Evolutionary conservation across 1,140 invertebrate genomes (phyloP), one percentile per base, ranked within the genome.

Genomic region (Oncopodura yosiiana): DNA sequence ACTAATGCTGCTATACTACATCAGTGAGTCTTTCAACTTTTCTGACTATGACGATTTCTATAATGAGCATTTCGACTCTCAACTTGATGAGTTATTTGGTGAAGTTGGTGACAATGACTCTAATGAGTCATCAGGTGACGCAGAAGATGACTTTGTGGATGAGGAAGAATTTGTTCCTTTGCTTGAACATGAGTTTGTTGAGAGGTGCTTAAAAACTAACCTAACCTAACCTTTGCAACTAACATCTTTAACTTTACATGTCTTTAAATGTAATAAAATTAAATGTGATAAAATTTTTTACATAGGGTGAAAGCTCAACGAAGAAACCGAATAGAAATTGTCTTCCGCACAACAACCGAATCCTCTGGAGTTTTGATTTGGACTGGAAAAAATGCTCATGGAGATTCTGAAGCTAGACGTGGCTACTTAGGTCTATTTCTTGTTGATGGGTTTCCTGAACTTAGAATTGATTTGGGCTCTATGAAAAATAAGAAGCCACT

Each of bases 311-410:
- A 77, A 69, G 76, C 76, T 39, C 80, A 84, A 67, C 73, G 77
- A 43, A 77, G 74, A 52, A 83, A 85, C 68, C 74, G 77, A 64
- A 84, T 84, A 66, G 77, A 81, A 71, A 73, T 86, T 30, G 77
- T 75, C 62, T 78, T 86, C 66, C 75, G 77, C 48, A 84, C 82
- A 21, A 75, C 74, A 50, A 41, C 42, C 12, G 74, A 77, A 58
- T 69, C 73, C 9, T 77, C 81, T 63, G 83, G 82, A 8, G 70
- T 87, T 26, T 59, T 86, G 18, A 69, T 86, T 48, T 84, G 83
- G 78, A 73, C 78, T 46, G 37, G 44, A 29, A 34, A 32, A 29
- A 42, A n/a, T 27, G n/a, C 29, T 12, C 18, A 51, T n/a, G 71
- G 71, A 69, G 32, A 60, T 67, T 26, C 72, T 71, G 44, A 70